Evolutionary conservation across 2,888 invertebrate species (phyloP), one percentile per base, ranked within the genome.

Genomic region (Osedax fenrisi): DNA sequence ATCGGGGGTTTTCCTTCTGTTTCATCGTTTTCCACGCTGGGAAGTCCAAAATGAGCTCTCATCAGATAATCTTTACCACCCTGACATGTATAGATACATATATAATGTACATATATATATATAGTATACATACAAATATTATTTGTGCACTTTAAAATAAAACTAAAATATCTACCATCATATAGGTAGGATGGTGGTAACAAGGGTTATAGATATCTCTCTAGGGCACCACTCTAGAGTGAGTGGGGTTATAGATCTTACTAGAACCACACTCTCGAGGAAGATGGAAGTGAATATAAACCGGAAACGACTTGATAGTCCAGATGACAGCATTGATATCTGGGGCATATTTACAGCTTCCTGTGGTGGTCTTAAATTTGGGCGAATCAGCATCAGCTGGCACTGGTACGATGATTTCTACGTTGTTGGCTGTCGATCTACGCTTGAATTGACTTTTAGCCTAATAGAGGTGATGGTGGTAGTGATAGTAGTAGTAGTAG

Each of bases 61-160:
- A 97, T 95, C 78, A 98, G 86, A 85, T 94, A 98, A 84, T 97
- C 97, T 82, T 97, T 97, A 26, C 97, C 97, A 23, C 97, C 97
- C 87, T 87, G 79, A 2, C 78, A 67, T 41, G 41, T 10, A 10
- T 41, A 41, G 17, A 10, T 41, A 41, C n/a, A n/a, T n/a, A n/a
- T n/a, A n/a, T n/a, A n/a, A n/a, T n/a, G n/a, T n/a, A n/a, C n/a
- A n/a, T n/a, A n/a, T n/a, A n/a, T n/a, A n/a, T n/a, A n/a, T n/a
- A n/a, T n/a, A n/a, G n/a, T n/a, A n/a, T n/a, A n/a, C n/a, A n/a
- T n/a, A n/a, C n/a, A n/a, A n/a, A n/a, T n/a, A n/a, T n/a, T n/a
- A n/a, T n/a, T n/a, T n/a, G n/a, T n/a, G n/a, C n/a, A n/a, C n/a
- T n/a, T n/a, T n/a, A n/a, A n/a, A n/a, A n/a, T n/a, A n/a, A n/a